Evolutionary conservation across 2,888 invertebrate genomes (phyloP), one percentile per base, ranked within the genome.

Genomic region (Stenchaetothrips biformis): DNA sequence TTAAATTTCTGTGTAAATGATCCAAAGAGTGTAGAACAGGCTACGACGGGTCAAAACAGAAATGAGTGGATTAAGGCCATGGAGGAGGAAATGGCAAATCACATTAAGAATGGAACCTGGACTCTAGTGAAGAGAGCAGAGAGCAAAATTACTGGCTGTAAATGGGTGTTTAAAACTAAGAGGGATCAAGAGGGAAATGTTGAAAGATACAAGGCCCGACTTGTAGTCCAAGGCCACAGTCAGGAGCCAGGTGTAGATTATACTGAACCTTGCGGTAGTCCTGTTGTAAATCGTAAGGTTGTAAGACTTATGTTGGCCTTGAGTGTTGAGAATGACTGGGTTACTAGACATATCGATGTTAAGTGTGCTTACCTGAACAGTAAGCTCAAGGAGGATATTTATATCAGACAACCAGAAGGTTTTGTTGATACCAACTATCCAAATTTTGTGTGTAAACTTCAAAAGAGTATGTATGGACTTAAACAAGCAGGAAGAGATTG

Each of bases 401-500:
- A 84, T 77, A 85, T 85, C 85, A 81, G 83, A 49, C 85, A 86
- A 67, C 86, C 86, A 78, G 82, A 85, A 80, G 86, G 86, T 13
- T 85, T 83, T 80, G 80, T 83, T 25, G 84, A 85, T 81, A 84
- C 84, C n/a, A 82, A 83, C 3, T 18, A 62, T 18, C 62, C 62
- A 13, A 80, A 79, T 8, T 77, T 80, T 37, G 85, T 86, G 7
- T 87, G 86, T 81, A 82, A 83, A 74, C 82, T 87, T 16, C 83
- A 83, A n/a, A 83, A 83, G 81, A 84, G 85, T 79, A 77, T 87
- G 37, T 86, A 87, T 83, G 86, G 86, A 13, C 82, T 87, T 2
- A 86, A 86, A 80, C 86, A 86, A 82, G 83, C 85, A 18, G 84
- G 85, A 13, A 80, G 86, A 77, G 84, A 84, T 74, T 86, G 86